A percentile compares a stretch with the other conserved stretches of the same genome.
phyloP scores from a whole-genome alignment of 2,888 invertebrate species.

The Sicus ferrugineus region DNA sequence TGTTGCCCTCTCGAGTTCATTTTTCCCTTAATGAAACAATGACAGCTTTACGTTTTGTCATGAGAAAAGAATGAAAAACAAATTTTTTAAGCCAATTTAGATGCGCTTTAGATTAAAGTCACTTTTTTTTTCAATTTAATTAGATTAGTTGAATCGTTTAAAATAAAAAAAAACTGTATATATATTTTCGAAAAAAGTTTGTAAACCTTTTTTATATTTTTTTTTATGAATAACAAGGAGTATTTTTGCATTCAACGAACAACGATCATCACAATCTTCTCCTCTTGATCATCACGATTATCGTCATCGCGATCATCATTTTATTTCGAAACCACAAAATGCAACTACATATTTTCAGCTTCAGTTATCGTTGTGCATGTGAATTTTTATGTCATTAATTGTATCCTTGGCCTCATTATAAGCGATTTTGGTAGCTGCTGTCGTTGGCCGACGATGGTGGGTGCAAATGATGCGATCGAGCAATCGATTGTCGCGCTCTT shows the following conservation, averaged over 20 bases:
- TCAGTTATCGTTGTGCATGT: conserved; percentile 19
- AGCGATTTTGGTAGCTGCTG: conserved; percentile 43
- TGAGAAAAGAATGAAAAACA: neutral
- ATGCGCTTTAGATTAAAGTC: no score
- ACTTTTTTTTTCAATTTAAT: neutral
- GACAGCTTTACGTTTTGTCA: no score
- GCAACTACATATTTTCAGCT: neutral
- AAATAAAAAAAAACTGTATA: neutral
- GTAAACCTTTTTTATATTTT: neutral
- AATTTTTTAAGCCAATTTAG: neutral
- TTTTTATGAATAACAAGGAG: neutral
- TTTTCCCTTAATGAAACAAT: no score
- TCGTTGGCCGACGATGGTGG: conserved; percentile 3
- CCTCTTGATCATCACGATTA: neutral
- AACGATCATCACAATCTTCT: no score
- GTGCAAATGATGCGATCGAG: neutral
- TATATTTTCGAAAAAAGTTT: neutral
- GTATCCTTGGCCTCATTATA: conserved; percentile 46
- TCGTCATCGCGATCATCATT: neutral
- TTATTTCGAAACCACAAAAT: neutral
- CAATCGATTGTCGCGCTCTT: conserved; percentile 22
- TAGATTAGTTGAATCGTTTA: neutral
- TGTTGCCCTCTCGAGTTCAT: no score
- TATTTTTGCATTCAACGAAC: no score
- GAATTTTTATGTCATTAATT: conserved; percentile 31